Base-by-base conservation (phyloP, 2,888 invertebrate species). In the Perithous albicinctus region DNA sequence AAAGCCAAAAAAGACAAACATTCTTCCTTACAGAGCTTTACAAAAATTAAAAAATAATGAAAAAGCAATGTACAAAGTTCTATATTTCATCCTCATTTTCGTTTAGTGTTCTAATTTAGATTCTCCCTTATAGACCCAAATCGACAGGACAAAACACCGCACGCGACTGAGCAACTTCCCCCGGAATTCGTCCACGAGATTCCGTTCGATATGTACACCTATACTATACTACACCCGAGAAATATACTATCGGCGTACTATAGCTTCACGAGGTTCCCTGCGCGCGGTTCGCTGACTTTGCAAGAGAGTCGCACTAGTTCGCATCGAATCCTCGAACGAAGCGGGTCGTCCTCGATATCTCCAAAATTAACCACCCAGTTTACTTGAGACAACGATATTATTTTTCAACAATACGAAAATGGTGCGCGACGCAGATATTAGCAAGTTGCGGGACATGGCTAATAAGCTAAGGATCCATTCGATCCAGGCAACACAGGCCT, bases 401-500 rank as follows among this genome's bases (percentile, higher is more conserved):
- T 76, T 43, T 63, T 70, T 18, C 26, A 69, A 74, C 77, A 41
- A 38, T 18, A 51, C 73, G 35, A 56, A 74, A 64, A 91, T 91
- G 90, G 89, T 90, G 43, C 86, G 86, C 63, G 86, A 89, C 48
- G 86, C 79, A 70, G 89, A 90, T 46, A 83, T 88, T 66, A 91
- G 93, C 82, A 90, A 93, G 75, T 91, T 95, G 18, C 89, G 92
- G 83, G 95, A 96, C 88, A 93, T 95, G 84, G 96, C 96, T 10
- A 95, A 95, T 89, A 94, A 93, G 84, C 92, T 96, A 73, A 93
- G 96, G 85, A 94, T 96, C 86, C 93, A 95, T 80, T 94, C 94
- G 85, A 94, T 96, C 76, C 92, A 93, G 79, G 93, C 95, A 29
- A 96, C 96, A 0, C 93, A 94, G 85, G 95, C 95, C 7, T 94